Evolutionary conservation across 2,113 vertebrate species (phyloP).

Genomic region (Peromyscus leucopus): DNA sequence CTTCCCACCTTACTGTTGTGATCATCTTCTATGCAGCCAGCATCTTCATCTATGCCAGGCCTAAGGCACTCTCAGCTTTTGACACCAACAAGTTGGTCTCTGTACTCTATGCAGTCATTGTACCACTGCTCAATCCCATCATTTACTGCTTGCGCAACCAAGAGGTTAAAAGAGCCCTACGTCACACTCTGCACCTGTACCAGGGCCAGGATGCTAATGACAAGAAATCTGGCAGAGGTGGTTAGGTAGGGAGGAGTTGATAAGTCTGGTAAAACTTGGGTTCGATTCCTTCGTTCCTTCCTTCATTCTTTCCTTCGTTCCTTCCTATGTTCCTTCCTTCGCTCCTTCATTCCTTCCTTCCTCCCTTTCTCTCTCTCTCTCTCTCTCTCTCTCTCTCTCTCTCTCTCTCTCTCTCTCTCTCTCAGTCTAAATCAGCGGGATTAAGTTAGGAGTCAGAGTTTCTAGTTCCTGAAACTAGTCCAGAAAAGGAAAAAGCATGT

Average conservation of each 20-base stretch:
- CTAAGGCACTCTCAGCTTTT: conserved; percentile 79
- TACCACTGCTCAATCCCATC: conserved; percentile 82
- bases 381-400: accelerated
- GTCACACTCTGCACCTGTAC: conserved; percentile 36
- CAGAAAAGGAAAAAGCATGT: background rate
- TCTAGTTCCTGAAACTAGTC: background rate
- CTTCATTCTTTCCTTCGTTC: accelerated
- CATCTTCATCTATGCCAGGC: conserved; percentile 79
- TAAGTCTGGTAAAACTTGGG: background rate
- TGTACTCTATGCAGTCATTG: conserved; percentile 81
- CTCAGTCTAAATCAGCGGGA: background rate
- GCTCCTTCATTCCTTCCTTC: accelerated
- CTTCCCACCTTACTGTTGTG: conserved; percentile 80
- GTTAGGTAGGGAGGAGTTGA: background rate
- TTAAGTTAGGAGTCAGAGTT: background rate
- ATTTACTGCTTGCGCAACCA: conserved; percentile 82
- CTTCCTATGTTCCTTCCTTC: accelerated
- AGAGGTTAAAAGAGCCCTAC: conserved; percentile 80
- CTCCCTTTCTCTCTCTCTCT: accelerated
- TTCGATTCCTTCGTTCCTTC: accelerated
- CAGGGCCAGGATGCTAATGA: background rate
- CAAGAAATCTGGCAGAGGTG: conserved; percentile 12
- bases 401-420: no score
- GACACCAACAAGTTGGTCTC: conserved; percentile 81
- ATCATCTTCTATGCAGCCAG: conserved; percentile 79